Evolutionary conservation across 2,888 invertebrate species (phyloP), one percentile per base, ranked within the genome.

Genomic region (Uropetala carovei): DNA sequence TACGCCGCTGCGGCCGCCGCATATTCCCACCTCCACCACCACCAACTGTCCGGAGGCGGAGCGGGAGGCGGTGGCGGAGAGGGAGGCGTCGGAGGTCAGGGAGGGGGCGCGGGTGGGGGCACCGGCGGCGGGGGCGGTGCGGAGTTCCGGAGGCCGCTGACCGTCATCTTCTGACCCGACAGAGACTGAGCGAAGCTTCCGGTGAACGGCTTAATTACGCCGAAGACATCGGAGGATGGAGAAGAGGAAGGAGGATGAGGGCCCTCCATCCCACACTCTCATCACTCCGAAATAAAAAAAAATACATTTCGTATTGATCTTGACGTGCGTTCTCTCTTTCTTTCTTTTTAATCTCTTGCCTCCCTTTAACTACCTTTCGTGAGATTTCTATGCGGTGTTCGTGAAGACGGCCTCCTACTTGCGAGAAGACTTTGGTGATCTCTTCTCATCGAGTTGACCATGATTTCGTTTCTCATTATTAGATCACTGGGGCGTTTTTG

Each of bases 121-220:
- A 64, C 68, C 58, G 83, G 56, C 89, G 86, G 92, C 13, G 92
- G 93, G 27, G 93, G 94, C 85, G 96, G 97, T 59, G 95, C 96
- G 84, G 97, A 97, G 94, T 97, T 97, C 94, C 95, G 97, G 94
- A 96, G 97, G 94, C 97, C 97, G 0, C 95, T 97, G 27, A 97
- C 97, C 91, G 97, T 97, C 94, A 97, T 97, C 96, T 97, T 97
- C 96, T 98, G 97, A 97, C 97, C 97, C 96, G 97, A 97, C 94
- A 95, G 95, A 94, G 94, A 94, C 92, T 95, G 59, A 89, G 43
- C 75, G 27, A 13, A 75, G 75, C 27, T 22, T 27, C 22, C 27
- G 75, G 27, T 75, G 18, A 27, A 75, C 64, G 64, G 64, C 16
- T 2, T 14, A 13, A 27, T 0, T 27, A 9, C n/a, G 11, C 22